Base-by-base conservation (phyloP, 2,113 vertebrate species). In the Pseudorasbora parva region DNA sequence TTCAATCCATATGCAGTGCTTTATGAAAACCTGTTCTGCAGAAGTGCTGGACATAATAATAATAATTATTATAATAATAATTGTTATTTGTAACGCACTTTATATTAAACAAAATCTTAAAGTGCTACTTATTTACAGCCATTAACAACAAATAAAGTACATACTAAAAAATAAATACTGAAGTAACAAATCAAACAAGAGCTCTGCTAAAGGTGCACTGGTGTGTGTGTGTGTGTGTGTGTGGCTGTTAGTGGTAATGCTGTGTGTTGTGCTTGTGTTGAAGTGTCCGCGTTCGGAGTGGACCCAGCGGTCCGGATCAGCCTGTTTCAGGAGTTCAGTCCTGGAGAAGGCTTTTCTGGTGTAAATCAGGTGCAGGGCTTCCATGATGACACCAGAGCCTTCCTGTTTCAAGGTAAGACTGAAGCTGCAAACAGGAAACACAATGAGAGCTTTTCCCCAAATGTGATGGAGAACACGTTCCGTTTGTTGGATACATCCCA, bases 341-440 rank as follows among this genome's bases (percentile, higher is more conserved):
- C 97, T 75, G 96, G 92, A 88, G 93, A 95, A 78, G 93, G 95
- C 60, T 93, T 94, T 74, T 92, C 94, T 47, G 98, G 98, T 91
- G 96, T 98, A 89, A 95, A 92, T 89, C 98, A 98, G 91, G 98
- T 99, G 83, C 95, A 95, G 51, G 98, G 98, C 88, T 96, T 98
- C 90, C 97, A 97, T 92, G 96, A 97, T 92, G 96, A 97, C 89
- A 97, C 96, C 89, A 96, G 93, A 96, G 98, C 98, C 25, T 98
- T 97, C 92, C 95, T 97, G 88, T 99, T 99, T 84, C 93, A 96
- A 97, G 98, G 97, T 96, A 95, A 90, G 71, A 54, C 64, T 37
- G 7, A 27, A 64, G 14, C 4, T 54, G 25, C 25, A n/a, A 27
- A 45, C 14, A 27, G 12, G n/a, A 30, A 51, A 33, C 17, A 75